Base-by-base conservation (phyloP, 2,888 invertebrate species). In the Uropetala carovei region DNA sequence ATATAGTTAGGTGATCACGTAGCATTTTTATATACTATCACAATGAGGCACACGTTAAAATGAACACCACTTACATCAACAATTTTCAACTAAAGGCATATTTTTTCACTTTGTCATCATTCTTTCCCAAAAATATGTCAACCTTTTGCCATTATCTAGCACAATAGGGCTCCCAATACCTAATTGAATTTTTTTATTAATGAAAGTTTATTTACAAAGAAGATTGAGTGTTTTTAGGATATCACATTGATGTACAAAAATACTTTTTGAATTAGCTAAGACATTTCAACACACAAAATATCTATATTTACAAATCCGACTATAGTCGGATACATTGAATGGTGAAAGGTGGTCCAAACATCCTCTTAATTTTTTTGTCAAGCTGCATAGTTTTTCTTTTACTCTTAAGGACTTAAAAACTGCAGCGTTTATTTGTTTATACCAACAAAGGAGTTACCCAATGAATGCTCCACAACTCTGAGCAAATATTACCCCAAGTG, bases 171-270 rank as follows among this genome's bases (percentile, higher is more conserved):
- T 89, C 64, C 89, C 89, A 89, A 89, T 89, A 64, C 89, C 89
- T 89, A 89, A 68, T 64, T 89, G 89, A 89, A 89, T 64, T 89
- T 89, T 43, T 89, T 89, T 83, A 83, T 64, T 89, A 89, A 89
- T 89, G 89, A 89, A 89, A 89, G 64, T 89, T 89, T 89, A 89
- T 89, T 89, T 89, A 89, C 89, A 89, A 89, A 89, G 89, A 89
- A 89, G 89, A 89, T 89, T 89, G 89, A 89, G 89, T 89, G 27
- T 64, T 89, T 89, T 30, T 89, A 89, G 89, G 89, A 89, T 89
- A 89, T 89, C 89, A 89, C 89, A 89, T 89, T 89, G 89, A 89
- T 89, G 89, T 89, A 89, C 89, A 89, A 89, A 89, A 89, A 89
- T 89, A 89, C 89, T 89, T 89, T 89, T 68, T 89, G 64, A 89